These are phyloP conservation scores for Macaca nemestrina DNA, from an alignment of 2,113 vertebrate species.

Conservation along the genomic window DNA sequence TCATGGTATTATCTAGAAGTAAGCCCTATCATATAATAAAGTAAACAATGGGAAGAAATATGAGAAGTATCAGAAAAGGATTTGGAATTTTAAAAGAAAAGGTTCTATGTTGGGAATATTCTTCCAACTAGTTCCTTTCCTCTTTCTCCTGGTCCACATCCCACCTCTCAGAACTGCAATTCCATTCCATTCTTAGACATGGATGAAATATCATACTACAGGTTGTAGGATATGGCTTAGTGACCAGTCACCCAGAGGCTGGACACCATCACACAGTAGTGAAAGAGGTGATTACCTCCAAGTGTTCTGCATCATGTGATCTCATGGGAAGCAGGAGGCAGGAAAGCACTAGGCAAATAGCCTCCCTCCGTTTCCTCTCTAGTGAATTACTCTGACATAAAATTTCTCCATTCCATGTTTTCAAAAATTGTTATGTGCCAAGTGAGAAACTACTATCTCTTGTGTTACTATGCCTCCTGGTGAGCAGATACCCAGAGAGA, in stretches of 20 bases:
- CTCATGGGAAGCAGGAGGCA: not conserved
- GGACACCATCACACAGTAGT: not conserved
- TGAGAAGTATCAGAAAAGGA: not conserved
- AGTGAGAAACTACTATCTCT: not conserved
- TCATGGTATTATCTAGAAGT: not conserved
- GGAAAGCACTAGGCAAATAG: not conserved
- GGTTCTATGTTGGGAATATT: not conserved
- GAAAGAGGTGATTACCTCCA: not conserved
- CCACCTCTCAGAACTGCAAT: not conserved
- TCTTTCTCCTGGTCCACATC: not conserved
- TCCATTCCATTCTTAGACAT: not conserved
- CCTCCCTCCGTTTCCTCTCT: not conserved
- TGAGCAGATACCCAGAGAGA: not conserved
- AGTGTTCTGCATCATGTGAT: not conserved
- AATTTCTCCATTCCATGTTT: not conserved
- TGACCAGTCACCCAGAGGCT: not conserved
- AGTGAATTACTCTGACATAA: not conserved
- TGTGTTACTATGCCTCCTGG: not conserved
- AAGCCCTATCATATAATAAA: not conserved
- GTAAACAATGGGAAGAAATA: not conserved
- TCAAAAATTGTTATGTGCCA: not conserved
- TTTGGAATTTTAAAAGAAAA: not conserved
- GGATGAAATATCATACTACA: not conserved
- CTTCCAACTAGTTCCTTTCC: not conserved
- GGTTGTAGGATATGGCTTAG: not conserved